Percentiles rank a stretch among this genome's conserved stretches.
Evolutionary conservation across 2,113 vertebrate genomes (phyloP).

Genomic region (Malurus elegans): DNA sequence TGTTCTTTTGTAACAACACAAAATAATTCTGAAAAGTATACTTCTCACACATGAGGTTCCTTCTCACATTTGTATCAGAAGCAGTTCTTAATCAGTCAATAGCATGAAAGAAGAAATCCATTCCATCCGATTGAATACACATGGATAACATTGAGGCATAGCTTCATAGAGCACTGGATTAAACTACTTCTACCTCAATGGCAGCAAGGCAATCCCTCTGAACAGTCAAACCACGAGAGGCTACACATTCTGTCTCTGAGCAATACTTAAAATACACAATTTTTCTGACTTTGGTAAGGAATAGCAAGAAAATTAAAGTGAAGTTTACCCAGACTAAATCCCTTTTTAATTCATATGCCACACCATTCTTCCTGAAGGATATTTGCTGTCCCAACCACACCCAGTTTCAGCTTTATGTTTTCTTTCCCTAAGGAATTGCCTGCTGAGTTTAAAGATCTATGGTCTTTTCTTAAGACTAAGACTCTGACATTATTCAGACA

Average conservation of each 20-base stretch:
- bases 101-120: not conserved
- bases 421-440: not conserved
- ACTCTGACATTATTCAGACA: not conserved
- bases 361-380: not conserved
- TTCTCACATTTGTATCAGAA: not conserved
- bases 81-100: not conserved
- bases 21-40: not conserved
- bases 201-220: not conserved
- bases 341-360: not conserved
- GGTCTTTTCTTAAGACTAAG: not conserved
- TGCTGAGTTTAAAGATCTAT: not conserved
- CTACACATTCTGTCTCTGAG: not conserved
- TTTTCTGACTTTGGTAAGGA: not conserved
- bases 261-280: not conserved
- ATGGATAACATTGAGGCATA: not conserved
- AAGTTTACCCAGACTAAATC: rapidly evolving
- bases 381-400: not conserved
- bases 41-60: not conserved
- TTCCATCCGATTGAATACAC: not conserved
- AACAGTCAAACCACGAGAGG: not conserved
- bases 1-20: not conserved
- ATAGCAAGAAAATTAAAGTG: not conserved
- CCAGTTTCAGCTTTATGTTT: not conserved
- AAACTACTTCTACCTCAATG: not conserved
- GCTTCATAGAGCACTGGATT: not conserved